Evolutionary conservation across 2,113 vertebrate genomes (phyloP), one percentile per base, ranked within the genome.

Genomic region (Phyllostomus hastatus): DNA sequence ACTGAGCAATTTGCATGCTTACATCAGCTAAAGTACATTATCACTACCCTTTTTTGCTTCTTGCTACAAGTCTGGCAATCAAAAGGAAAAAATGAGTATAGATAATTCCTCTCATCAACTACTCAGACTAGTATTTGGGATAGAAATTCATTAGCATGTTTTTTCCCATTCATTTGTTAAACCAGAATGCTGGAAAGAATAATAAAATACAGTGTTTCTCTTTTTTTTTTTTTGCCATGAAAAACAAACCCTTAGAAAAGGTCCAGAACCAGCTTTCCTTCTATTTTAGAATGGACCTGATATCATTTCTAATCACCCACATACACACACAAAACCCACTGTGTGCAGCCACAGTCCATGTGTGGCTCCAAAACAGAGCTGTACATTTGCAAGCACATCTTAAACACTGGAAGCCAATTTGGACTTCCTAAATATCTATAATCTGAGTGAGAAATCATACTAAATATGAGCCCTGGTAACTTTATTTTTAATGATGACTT

Each of bases 401-500:
- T 96, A 97, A 96, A 97, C 95, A 96, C 4, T 41, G 7, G 69
- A 94, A 98, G 95, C 78, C 95, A 97, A 98, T 97, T 87, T 61
- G 0, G 93, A 98, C 94, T 98, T 97, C 97, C 96, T 98, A 97
- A 98, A 97, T 98, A 97, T 78, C 96, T 98, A 93, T 95, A 95
- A 72, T 93, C 76, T 8, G 50, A 97, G 96, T 96, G 94, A 97
- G 94, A 97, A 98, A 93, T 10, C 67, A 96, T 72, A 97, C 96
- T 98, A 98, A 98, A 98, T 97, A 98, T 5, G 2, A 97, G 95
- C 94, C 84, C 92, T 59, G 83, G 95, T 97, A 98, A 98, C 98
- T 98, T 98, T 98, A 98, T 98, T 98, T 98, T 98, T 98, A 99
- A 98, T 98, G 97, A 98, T 96, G 97, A 98, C 97, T 98, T 98